phyloP scores from a whole-genome alignment of 2,888 invertebrate genomes.

The Drosophila helvetica region DNA sequence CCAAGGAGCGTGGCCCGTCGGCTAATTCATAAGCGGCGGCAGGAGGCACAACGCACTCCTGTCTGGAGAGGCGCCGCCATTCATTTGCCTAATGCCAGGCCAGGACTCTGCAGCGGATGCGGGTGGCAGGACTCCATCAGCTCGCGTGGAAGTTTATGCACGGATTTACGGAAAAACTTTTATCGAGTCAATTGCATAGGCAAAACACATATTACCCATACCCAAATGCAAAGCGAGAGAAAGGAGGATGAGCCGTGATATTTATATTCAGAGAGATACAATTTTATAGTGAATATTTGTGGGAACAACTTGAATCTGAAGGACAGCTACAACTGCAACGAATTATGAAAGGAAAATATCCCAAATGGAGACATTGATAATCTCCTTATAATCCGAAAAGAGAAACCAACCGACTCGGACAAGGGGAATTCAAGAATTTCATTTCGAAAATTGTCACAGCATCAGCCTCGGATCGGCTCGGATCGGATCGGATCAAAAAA shows the following conservation, averaged over 20 bases:
- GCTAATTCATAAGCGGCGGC: conserved; percentile 67
- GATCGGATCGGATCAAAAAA: neutral
- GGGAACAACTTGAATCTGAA: neutral
- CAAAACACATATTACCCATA: conserved; percentile 31
- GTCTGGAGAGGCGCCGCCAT: conserved; percentile 55
- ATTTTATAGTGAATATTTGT: neutral
- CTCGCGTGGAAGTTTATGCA: conserved; percentile 68
- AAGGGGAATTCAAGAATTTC: no score
- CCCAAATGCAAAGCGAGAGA: conserved; percentile 12
- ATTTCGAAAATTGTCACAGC: conserved; percentile 30
- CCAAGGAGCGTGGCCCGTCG: conserved; percentile 59
- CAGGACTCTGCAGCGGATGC: neutral
- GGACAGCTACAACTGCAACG: neutral
- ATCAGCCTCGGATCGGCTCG: neutral
- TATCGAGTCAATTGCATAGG: conserved; percentile 55
- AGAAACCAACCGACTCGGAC: no score
- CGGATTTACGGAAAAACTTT: conserved; percentile 60
- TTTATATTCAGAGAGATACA: no score
- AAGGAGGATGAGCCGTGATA: neutral
- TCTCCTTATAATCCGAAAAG: conserved; percentile 48
- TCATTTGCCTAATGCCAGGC: conserved; percentile 75
- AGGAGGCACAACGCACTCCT: neutral
- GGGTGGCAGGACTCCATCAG: conserved; percentile 39
- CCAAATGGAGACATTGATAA: conserved; percentile 33
- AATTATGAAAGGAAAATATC: conserved; percentile 8